Evolutionary conservation across 2,888 invertebrate species (phyloP).

Genomic region (Rhogogaster chlorosoma): DNA sequence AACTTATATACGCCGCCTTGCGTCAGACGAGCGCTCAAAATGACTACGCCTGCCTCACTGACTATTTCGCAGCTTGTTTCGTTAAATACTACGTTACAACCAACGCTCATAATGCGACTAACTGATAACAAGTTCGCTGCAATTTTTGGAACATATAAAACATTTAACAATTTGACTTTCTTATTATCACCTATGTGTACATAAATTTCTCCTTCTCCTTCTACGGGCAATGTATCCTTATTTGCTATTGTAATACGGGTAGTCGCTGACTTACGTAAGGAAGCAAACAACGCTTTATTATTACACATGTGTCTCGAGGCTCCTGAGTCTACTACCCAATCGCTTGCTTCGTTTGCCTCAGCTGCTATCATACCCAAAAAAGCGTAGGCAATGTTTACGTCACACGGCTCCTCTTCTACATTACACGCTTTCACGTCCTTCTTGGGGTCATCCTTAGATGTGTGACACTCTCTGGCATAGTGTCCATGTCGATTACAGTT

Average conservation of each 20-base stretch:
- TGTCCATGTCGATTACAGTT: not conserved
- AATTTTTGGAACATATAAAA: constrained; percentile 54
- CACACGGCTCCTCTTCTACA: not conserved
- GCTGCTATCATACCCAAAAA: constrained; percentile 48
- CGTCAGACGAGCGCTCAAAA: too few relatives aligned
- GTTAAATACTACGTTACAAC: not conserved
- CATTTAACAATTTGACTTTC: constrained; percentile 41
- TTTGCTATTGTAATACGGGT: constrained; percentile 51
- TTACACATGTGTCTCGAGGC: too few relatives aligned
- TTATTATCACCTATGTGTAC: constrained; percentile 45
- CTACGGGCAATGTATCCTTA: constrained; percentile 50
- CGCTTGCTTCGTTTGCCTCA: too few relatives aligned
- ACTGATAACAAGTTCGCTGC: constrained; percentile 58
- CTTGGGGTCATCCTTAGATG: not conserved
- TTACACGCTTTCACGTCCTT: not conserved
- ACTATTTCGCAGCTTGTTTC: not conserved
- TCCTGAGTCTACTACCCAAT: too few relatives aligned
- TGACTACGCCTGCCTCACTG: not conserved
- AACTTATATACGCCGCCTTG: too few relatives aligned
- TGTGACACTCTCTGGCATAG: not conserved
- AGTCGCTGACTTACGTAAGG: constrained; percentile 5
- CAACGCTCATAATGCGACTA: constrained; percentile 50
- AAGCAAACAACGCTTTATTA: too few relatives aligned
- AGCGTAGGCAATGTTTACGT: not conserved
- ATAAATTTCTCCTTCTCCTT: constrained; percentile 56